phyloP scores from a whole-genome alignment of 2,888 invertebrate genomes.

The Erynnis tages region DNA sequence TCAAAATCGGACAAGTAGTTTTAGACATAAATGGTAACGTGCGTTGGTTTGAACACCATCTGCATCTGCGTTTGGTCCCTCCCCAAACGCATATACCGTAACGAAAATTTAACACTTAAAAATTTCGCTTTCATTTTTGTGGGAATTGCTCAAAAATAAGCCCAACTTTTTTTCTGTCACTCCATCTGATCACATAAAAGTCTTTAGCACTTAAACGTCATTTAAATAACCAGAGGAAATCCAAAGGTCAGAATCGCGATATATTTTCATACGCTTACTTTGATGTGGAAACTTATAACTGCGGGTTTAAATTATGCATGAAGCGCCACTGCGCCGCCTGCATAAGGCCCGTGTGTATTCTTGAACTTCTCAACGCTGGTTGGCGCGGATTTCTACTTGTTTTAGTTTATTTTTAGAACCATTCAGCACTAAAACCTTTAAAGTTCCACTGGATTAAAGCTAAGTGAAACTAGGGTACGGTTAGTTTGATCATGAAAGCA shows the following conservation, averaged over 20 bases:
- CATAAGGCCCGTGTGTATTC: constrained; percentile 13
- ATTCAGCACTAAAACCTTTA: constrained; percentile 17
- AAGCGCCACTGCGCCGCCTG: constrained; percentile 12
- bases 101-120: no score
- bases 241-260: constrained; percentile 42
- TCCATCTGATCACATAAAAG: no score
- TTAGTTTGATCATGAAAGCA: no score
- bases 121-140: no score
- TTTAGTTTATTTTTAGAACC: constrained; percentile 25
- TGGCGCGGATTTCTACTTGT: constrained; percentile 20
- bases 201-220: no score
- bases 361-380: constrained; percentile 16
- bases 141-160: no score
- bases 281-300: constrained; percentile 29
- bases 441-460: constrained; percentile 7
- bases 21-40: no score
- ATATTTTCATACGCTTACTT: constrained; percentile 26
- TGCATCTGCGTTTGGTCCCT: no score
- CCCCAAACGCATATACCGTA: no score
- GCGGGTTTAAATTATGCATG: constrained; percentile 15
- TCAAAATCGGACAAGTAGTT: no score
- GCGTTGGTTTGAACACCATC: no score
- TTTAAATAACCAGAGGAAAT: constrained; percentile 28
- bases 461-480: background rate
- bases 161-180: no score